These are phyloP conservation scores for Nyctibius bracteatus DNA, from an alignment of 2,113 vertebrate species.

Conservation along the genomic window DNA sequence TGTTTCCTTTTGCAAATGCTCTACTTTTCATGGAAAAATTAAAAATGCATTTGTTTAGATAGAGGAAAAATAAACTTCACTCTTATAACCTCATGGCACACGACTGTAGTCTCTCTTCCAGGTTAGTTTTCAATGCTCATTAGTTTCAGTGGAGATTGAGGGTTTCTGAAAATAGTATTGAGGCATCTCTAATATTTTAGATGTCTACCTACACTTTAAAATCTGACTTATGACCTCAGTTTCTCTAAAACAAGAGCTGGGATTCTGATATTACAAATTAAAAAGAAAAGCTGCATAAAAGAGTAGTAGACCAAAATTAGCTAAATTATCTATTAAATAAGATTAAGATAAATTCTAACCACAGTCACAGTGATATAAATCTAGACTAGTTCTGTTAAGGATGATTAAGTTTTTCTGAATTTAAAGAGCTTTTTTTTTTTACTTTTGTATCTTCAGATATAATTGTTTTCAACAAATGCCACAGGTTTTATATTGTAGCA, in stretches of 20 bases:
- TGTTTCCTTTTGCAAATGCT: neutral
- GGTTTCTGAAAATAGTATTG: neutral
- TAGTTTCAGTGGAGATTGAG: neutral
- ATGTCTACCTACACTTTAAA: neutral
- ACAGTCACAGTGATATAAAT: neutral
- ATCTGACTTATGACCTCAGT: neutral
- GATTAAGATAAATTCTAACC: neutral
- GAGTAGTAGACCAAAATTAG: neutral
- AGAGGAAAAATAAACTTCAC: neutral
- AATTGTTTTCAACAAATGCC: neutral
- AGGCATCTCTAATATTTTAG: neutral
- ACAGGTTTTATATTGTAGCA: neutral
- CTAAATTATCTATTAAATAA: neutral
- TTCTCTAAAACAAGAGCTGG: neutral
- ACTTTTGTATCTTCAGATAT: neutral
- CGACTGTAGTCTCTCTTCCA: neutral
- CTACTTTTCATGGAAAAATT: neutral
- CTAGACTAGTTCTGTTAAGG: neutral
- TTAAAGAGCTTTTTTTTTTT: neutral
- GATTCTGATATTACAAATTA: neutral
- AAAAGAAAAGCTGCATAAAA: neutral
- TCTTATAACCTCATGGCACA: neutral
- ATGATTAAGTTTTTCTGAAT: neutral
- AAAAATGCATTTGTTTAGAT: neutral
- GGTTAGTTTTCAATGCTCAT: neutral